A percentile compares a stretch with the other conserved stretches of the same genome.
These are phyloP conservation scores for Champsocephalus esox DNA, from an alignment of 2,797 vertebrate species.

Conservation along the genomic window DNA sequence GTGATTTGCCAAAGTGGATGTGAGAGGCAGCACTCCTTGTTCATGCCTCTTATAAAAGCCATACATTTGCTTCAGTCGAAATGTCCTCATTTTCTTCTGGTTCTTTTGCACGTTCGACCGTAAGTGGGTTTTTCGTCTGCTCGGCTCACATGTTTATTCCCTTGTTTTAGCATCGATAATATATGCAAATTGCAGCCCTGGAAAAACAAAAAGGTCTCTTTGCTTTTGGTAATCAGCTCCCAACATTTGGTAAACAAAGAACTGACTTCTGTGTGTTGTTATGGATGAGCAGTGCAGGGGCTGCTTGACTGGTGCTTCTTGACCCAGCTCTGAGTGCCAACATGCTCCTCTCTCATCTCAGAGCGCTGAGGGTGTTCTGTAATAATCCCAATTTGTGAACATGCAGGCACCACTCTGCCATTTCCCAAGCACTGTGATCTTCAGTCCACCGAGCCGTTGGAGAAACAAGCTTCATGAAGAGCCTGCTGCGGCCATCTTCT, in stretches of 20 bases:
- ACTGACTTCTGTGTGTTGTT: conserved; percentile 58
- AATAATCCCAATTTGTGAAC: conserved; percentile 74
- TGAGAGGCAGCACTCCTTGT: conserved; percentile 63
- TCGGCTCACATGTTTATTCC: conserved; percentile 26
- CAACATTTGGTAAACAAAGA: conserved; percentile 64
- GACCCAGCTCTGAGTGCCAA: conserved; percentile 58
- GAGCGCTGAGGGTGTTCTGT: conserved; percentile 48
- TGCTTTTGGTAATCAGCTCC: conserved; percentile 63
- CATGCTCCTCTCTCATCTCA: conserved; percentile 69
- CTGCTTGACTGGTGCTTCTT: conserved; percentile 58
- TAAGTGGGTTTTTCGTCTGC: conserved; percentile 26
- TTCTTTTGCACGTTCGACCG: conserved; percentile 36
- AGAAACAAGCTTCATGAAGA: conserved; percentile 35
- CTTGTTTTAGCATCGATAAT: conserved; percentile 59
- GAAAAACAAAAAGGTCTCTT: conserved; percentile 51
- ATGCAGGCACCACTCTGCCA: conserved; percentile 40
- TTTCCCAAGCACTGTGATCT: conserved; percentile 50
- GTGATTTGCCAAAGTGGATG: conserved; percentile 73
- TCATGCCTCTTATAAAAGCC: conserved; percentile 67
- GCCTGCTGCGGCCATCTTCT: conserved; percentile 38
- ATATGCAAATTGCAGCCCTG: conserved; percentile 62
- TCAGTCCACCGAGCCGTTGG: conserved; percentile 16
- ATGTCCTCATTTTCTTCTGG: conserved; percentile 25
- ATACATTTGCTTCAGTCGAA: conserved; percentile 57
- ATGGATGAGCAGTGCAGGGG: conserved; percentile 32